A percentile compares a stretch with the other conserved stretches of the same genome.
phyloP scores from a whole-genome alignment of 2,113 vertebrate genomes.

The Malurus alboscapulatus region DNA sequence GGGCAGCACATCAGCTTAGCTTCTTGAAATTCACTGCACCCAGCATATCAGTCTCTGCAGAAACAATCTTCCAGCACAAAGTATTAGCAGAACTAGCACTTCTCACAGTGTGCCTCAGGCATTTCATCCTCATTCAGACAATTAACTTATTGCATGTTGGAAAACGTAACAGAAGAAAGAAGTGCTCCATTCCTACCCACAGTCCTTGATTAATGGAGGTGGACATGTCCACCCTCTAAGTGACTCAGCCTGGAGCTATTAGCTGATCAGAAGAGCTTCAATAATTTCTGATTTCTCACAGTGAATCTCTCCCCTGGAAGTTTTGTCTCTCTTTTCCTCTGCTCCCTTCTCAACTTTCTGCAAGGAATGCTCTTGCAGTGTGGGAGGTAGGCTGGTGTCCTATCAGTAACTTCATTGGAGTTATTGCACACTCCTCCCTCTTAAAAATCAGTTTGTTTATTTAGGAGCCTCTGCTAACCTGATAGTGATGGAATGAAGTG shows the following conservation, averaged over 20 bases:
- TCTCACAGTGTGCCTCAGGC: background rate
- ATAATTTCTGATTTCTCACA: slow-evolving; percentile 13
- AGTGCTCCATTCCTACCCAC: background rate
- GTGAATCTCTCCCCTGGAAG: background rate
- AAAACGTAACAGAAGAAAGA: background rate
- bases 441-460: slow-evolving; percentile 50
- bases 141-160: background rate
- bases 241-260: slow-evolving; percentile 12
- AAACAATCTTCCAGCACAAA: background rate
- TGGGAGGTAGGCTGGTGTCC: slow-evolving; percentile 14
- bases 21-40: background rate
- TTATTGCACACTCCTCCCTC: slow-evolving; percentile 16
- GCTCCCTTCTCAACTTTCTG: slow-evolving; percentile 12
- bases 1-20: background rate
- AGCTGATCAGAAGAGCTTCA: slow-evolving; percentile 24
- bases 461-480: slow-evolving; percentile 17
- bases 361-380: slow-evolving; percentile 1
- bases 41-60: background rate
- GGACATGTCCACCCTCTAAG: background rate
- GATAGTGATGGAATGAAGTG: slow-evolving; percentile 49
- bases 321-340: background rate
- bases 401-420: slow-evolving; percentile 13
- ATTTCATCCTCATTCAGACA: background rate
- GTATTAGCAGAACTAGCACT: background rate
- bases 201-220: background rate